phyloP scores from a whole-genome alignment of 1,140 invertebrate genomes.

The Heliconius congener region DNA sequence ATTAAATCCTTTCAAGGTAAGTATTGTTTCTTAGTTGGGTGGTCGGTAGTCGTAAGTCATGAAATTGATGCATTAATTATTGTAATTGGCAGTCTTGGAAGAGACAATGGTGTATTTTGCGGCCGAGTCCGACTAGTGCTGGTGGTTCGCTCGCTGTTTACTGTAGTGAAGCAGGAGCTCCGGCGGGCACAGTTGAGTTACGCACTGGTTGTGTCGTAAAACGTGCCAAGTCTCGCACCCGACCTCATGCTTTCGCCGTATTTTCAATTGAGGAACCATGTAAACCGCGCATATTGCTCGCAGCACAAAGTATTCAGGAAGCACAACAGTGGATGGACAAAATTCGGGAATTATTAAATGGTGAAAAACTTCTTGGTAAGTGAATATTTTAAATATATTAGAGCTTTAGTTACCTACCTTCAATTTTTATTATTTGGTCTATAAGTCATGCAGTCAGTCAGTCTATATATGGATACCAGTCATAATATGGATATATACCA shows the following conservation, averaged over 20 bases:
- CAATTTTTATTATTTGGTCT: conserved; percentile 30
- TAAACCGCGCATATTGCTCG: conserved; percentile 67
- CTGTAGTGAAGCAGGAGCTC: conserved; percentile 68
- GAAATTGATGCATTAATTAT: conserved; percentile 50
- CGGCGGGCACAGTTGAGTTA: conserved; percentile 65
- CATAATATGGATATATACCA: too few species aligned
- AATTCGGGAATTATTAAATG: conserved; percentile 60
- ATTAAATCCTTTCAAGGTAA: conserved; percentile 75
- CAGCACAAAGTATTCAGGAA: conserved; percentile 59
- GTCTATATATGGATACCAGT: too few species aligned
- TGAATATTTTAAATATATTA: conserved; percentile 17
- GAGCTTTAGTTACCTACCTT: conserved; percentile 48
- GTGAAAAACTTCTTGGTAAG: conserved; percentile 61
- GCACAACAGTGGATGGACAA: conserved; percentile 74
- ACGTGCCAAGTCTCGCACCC: conserved; percentile 65
- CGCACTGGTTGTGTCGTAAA: conserved; percentile 63
- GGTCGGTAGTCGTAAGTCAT: conserved; percentile 28
- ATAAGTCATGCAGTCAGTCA: too few species aligned
- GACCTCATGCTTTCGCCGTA: conserved; percentile 70
- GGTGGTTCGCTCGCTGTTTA: conserved; percentile 71
- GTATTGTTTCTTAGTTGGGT: conserved; percentile 43
- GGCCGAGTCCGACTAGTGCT: conserved; percentile 61
- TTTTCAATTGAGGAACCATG: conserved; percentile 61
- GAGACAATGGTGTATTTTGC: conserved; percentile 74
- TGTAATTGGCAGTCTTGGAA: conserved; percentile 68